Evolutionary conservation across 2,797 vertebrate genomes (phyloP).

Genomic region (Enteromius thamalakanensis): DNA sequence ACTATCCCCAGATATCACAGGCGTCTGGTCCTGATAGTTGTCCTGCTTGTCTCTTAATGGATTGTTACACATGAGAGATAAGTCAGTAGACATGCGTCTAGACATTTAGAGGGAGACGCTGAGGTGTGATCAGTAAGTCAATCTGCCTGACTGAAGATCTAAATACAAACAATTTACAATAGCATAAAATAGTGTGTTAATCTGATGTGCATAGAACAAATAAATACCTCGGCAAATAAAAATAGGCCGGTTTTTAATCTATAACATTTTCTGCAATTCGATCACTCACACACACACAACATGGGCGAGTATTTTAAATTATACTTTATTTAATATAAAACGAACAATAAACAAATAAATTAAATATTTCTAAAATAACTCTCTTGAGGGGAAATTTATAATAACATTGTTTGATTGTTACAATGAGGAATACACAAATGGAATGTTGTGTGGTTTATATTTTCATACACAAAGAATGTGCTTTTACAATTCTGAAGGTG

Average conservation of each 20-base stretch:
- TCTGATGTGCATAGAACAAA: background rate
- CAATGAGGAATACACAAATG: conserved; percentile 65
- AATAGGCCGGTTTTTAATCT: background rate
- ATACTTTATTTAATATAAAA: conserved; percentile 87
- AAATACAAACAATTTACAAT: conserved; percentile 16
- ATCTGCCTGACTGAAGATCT: background rate
- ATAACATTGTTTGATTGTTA: conserved; percentile 67
- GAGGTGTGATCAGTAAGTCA: conserved; percentile 7
- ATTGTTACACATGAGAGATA: conserved; percentile 57
- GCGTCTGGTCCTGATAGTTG: background rate
- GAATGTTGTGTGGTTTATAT: conserved; percentile 60
- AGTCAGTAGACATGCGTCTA: conserved; percentile 39
- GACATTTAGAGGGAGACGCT: conserved; percentile 33
- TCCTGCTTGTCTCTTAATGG: conserved; percentile 29
- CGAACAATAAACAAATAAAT: conserved; percentile 85
- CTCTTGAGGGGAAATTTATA: conserved; percentile 72
- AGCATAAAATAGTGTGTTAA: background rate
- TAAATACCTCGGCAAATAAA: background rate
- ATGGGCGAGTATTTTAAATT: conserved; percentile 76
- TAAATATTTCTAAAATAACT: conserved; percentile 85
- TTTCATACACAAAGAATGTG: conserved; percentile 34
- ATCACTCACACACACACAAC: conserved; percentile 31
- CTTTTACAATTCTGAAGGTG: conserved; percentile 15
- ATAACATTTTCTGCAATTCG: background rate
- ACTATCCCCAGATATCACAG: background rate